A percentile compares a stretch with the other conserved stretches of the same genome.
These are phyloP conservation scores for Ctenodactylus gundi DNA, from an alignment of 2,113 vertebrate genomes.

Conservation along the genomic window DNA sequence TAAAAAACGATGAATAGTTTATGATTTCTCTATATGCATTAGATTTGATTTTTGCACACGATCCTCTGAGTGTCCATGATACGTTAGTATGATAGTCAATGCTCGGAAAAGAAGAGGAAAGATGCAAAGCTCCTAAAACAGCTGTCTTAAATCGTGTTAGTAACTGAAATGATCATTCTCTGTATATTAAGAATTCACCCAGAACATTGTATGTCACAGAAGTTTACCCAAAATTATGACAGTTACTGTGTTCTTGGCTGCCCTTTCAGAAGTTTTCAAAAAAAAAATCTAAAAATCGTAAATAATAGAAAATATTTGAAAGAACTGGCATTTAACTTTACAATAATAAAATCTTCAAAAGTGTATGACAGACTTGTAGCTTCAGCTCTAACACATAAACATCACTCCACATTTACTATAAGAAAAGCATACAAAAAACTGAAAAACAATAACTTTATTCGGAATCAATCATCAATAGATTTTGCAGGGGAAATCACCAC, in stretches of 20 bases:
- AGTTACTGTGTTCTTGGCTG: neutral
- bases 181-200: neutral
- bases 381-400: neutral
- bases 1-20: neutral
- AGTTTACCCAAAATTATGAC: neutral
- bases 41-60: neutral
- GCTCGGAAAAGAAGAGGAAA: neutral
- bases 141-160: neutral
- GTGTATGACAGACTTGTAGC: neutral
- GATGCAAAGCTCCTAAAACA: neutral
- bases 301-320: constrained; percentile 13
- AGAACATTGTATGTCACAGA: neutral
- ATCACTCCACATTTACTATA: neutral
- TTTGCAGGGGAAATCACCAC: neutral
- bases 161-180: neutral
- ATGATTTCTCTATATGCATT: neutral
- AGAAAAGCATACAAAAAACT: neutral
- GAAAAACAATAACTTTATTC: neutral
- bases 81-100: neutral
- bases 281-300: neutral
- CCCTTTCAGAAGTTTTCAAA: neutral
- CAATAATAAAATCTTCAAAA: neutral
- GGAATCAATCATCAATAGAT: neutral
- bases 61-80: neutral
- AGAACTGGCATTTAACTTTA: neutral